Evolutionary conservation across 1,140 invertebrate genomes (phyloP), one percentile per base, ranked within the genome.

Genomic region (Solenopsis invicta): DNA sequence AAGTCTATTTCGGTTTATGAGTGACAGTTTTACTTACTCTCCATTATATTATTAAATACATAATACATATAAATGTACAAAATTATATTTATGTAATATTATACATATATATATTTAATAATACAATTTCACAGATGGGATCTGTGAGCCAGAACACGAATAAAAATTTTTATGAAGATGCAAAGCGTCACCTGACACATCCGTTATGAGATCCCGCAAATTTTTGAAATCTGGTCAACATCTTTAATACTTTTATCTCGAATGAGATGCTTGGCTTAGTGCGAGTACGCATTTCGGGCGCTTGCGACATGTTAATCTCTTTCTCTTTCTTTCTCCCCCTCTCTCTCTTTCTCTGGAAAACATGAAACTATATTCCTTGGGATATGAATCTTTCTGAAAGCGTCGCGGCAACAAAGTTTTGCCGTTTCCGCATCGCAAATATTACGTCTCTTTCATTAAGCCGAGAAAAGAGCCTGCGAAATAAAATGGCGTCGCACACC

Each of bases 381-480:
- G 54, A 84, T 84, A 84, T 75, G 80, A 84, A 84, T 84, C 69
- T 84, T 84, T 74, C 80, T 84, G 54, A 84, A 62, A 75, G 54
- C 54, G 54, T 82, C 41, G 52, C 80, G 54, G 80, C 54, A 84
- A 54, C 18, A 45, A 84, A 84, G 80, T 84, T 84, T 84, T 61
- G 54, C 69, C 80, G 69, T 56, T 84, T 75, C 59, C 69, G 69
- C 69, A 61, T 84, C 69, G 69, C 80, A 75, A 84, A 84, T 54
- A 84, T 84, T 37, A 56, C 80, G 69, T 84, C 69, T 75, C 80
- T 74, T 56, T 84, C 80, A 84, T 84, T 84, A 84, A 84, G 71
- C 41, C 61, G 45, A 75, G 80, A 74, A 82, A 81, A 84, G 80
- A 84, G 41, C 41, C 54, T 21, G 54, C 54, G 41, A 84, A 84